Conservation (phyloP, 2,888 invertebrate genomes). For the Seira musarum region DNA sequence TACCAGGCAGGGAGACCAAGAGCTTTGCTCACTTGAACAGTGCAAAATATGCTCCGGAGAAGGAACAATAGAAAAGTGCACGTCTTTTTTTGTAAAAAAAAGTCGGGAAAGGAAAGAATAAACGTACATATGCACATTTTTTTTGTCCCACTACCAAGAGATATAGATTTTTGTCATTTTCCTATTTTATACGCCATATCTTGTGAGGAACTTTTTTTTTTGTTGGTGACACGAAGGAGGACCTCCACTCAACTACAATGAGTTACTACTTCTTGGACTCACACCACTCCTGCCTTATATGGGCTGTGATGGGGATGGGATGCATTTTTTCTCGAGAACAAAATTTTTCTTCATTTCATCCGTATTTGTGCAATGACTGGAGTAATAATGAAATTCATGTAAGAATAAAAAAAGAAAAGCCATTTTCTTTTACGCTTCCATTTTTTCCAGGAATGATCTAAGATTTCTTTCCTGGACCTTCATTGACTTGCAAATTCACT, state of each 20-base stretch:
- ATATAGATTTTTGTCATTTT: no score
- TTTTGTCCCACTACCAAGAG: no score
- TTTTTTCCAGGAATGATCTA: conserved; percentile 22
- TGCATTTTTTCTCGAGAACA: no score
- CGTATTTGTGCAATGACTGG: conserved; percentile 10
- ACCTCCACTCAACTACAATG: conserved; percentile 28
- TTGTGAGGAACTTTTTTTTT: not conserved
- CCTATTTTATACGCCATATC: no score
- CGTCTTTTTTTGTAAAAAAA: conserved; percentile 1
- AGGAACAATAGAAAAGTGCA: no score
- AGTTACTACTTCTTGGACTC: conserved; percentile 38
- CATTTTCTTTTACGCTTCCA: conserved; percentile 8
- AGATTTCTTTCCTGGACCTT: not conserved
- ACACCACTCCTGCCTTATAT: not conserved
- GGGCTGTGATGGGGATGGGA: no score
- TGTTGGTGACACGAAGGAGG: conserved; percentile 44
- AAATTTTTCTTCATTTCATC: no score
- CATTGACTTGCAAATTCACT: conserved; percentile 40
- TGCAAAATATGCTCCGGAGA: no score
- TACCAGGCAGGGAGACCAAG: no score
- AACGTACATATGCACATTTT: not conserved
- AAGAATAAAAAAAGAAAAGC: conserved; percentile 15
- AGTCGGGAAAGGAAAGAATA: not conserved
- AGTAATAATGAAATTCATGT: conserved; percentile 32
- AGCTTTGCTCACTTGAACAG: no score